Evolutionary conservation across 2,888 invertebrate genomes (phyloP).

Genomic region (Ornithoptera priamus): DNA sequence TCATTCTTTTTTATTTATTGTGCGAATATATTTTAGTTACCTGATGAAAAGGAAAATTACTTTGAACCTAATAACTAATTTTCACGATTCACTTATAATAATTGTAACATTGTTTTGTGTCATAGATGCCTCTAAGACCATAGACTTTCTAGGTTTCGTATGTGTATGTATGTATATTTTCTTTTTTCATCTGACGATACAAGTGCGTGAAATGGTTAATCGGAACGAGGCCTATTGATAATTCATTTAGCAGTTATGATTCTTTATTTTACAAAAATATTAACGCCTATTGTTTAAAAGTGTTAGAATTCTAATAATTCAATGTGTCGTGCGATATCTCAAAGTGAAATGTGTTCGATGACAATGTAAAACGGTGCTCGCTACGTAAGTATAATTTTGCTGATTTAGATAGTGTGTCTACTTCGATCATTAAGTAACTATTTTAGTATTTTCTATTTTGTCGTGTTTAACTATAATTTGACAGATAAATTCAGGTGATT

Average conservation of each 20-base stretch:
- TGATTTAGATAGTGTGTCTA: constrained; percentile 43
- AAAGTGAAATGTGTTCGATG: constrained; percentile 75
- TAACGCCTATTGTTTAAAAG: constrained; percentile 42
- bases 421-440: constrained; percentile 32
- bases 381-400: constrained; percentile 73
- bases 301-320: constrained; percentile 45
- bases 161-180: constrained; percentile 45
- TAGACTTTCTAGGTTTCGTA: constrained; percentile 40
- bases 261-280: constrained; percentile 45
- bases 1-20: not conserved
- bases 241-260: constrained; percentile 46
- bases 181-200: constrained; percentile 59
- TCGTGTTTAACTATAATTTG: constrained; percentile 47
- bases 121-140: constrained; percentile 12
- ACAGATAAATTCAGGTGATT: constrained; percentile 42
- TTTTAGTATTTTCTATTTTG: constrained; percentile 41
- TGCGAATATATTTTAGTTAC: not conserved
- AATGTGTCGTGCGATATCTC: constrained; percentile 56
- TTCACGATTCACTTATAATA: not conserved
- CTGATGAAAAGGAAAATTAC: not conserved
- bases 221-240: constrained; percentile 50
- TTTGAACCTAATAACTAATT: not conserved
- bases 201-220: constrained; percentile 57
- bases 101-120: not conserved
- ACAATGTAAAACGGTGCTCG: constrained; percentile 70